Percentiles rank a stretch among this genome's conserved stretches.
Conservation (phyloP, 1,140 invertebrate genomes). For the Listronotus bonariensis region DNA sequence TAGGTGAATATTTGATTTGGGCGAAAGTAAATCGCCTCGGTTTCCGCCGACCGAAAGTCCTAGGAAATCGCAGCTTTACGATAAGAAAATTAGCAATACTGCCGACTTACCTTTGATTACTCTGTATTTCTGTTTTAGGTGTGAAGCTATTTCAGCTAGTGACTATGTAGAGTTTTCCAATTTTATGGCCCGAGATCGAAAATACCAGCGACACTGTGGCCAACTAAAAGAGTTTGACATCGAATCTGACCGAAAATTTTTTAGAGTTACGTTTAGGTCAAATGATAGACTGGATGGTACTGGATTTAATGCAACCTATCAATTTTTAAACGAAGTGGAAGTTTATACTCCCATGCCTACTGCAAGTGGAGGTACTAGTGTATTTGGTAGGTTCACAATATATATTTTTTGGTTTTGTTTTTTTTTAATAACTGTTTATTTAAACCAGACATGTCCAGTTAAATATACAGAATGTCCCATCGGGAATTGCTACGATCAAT, state of each 20-base stretch:
- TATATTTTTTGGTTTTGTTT: no score
- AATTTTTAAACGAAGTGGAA: conserved; percentile 63
- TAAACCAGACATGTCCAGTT: no score
- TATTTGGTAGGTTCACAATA: conserved; percentile 13
- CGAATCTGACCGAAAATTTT: conserved; percentile 89
- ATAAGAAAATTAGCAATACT: no score
- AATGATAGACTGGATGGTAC: conserved; percentile 91
- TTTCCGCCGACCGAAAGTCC: no score
- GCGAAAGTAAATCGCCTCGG: no score
- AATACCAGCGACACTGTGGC: conserved; percentile 86
- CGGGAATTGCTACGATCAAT: no score
- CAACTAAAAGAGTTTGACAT: conserved; percentile 77
- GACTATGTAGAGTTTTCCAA: conserved; percentile 96
- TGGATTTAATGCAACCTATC: conserved; percentile 90
- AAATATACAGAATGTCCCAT: no score
- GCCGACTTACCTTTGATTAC: no score
- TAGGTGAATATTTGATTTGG: no score
- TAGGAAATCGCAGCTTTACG: not conserved
- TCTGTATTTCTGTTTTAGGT: conserved; percentile 64
- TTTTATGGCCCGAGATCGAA: conserved; percentile 83
- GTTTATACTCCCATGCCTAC: conserved; percentile 22
- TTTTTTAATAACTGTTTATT: no score
- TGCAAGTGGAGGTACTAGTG: not conserved
- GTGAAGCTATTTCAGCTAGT: conserved; percentile 82
- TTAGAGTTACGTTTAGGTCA: conserved; percentile 90